These are phyloP conservation scores for Physocephala rufipes DNA, from an alignment of 2,888 invertebrate genomes.

Conservation along the genomic window DNA sequence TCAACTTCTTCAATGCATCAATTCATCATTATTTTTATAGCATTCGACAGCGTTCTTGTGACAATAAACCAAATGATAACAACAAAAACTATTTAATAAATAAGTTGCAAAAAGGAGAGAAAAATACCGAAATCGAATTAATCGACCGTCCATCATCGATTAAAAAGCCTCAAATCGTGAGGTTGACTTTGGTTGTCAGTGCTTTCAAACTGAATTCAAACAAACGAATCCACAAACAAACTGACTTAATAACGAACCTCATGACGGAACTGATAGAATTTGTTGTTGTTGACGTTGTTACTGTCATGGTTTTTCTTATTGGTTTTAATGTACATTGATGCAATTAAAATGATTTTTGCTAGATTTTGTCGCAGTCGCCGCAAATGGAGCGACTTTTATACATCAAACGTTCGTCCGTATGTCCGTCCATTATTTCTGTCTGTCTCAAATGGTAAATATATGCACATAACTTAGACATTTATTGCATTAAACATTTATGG, in stretches of 20 bases:
- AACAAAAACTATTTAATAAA: not conserved
- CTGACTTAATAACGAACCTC: not conserved
- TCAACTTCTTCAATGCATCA: too few relatives aligned
- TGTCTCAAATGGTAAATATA: slow-evolving; percentile 22
- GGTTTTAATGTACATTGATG: slow-evolving; percentile 20
- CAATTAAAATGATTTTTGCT: slow-evolving; percentile 28
- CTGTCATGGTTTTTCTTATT: not conserved
- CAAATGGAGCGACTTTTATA: not conserved
- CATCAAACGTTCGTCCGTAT: slow-evolving; percentile 1
- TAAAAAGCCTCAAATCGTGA: slow-evolving; percentile 7
- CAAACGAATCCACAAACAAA: not conserved
- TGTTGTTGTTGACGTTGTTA: slow-evolving; percentile 16
- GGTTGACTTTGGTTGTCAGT: not conserved
- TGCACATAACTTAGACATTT: slow-evolving; percentile 36
- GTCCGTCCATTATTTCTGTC: slow-evolving; percentile 15
- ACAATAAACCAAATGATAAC: not conserved
- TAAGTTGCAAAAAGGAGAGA: not conserved
- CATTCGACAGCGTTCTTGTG: too few relatives aligned
- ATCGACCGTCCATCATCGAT: slow-evolving; percentile 14
- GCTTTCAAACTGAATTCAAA: not conserved
- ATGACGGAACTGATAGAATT: too few relatives aligned
- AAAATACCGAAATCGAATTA: not conserved
- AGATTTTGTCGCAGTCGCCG: not conserved
- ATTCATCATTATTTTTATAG: too few relatives aligned
- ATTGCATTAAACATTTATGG: slow-evolving; percentile 28